phyloP scores from a whole-genome alignment of 2,113 vertebrate species.

The Gobio gobio region DNA sequence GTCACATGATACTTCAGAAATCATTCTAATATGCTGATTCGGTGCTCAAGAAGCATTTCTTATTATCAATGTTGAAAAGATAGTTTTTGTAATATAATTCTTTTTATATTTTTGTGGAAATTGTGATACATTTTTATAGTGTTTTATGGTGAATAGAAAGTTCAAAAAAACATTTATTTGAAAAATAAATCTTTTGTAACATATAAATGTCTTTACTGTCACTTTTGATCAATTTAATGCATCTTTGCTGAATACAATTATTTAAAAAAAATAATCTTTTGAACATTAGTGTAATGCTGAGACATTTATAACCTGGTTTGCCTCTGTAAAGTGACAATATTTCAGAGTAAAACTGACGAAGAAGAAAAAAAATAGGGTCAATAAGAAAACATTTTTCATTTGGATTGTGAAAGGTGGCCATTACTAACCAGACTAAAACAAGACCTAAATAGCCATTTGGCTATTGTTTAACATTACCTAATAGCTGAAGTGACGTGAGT shows the following conservation, averaged over 20 bases:
- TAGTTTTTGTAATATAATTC: not conserved
- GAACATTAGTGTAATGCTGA: not conserved
- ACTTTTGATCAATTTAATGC: not conserved
- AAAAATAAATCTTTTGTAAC: not conserved
- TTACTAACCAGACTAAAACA: not conserved
- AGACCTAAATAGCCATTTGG: not conserved
- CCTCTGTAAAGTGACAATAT: not conserved
- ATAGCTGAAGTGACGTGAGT: not conserved
- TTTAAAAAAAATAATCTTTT: not conserved
- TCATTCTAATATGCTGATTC: not conserved
- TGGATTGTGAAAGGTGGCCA: not conserved
- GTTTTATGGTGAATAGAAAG: not conserved
- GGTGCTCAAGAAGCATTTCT: not conserved
- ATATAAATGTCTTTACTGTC: not conserved
- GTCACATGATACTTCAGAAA: not conserved
- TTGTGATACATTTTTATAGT: not conserved
- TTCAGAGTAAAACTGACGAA: not conserved
- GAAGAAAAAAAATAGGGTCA: not conserved
- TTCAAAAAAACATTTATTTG: not conserved
- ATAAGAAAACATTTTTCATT: no score
- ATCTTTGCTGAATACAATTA: not conserved
- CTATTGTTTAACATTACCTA: not conserved
- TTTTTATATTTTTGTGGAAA: not conserved
- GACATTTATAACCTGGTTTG: not conserved
- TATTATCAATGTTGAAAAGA: not conserved